Evolutionary conservation across 2,888 invertebrate genomes (phyloP).

Genomic region (Onchidella celtica): DNA sequence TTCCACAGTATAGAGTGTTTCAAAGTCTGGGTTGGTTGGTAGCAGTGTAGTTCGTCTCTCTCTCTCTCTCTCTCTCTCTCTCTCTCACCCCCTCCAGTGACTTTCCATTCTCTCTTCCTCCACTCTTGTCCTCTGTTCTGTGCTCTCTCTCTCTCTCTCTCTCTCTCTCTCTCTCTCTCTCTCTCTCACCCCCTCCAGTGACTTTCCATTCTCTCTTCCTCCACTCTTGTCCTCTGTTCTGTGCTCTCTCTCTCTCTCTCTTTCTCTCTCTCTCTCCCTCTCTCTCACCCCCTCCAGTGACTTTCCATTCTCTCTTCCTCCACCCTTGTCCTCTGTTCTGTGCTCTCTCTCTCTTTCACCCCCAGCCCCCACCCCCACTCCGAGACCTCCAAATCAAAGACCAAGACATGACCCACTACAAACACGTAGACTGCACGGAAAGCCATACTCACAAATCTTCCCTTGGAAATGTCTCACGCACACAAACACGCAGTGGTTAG

Average conservation of each 20-base stretch:
- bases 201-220: not conserved
- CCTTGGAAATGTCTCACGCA: too few relatives aligned
- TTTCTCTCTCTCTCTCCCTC: constrained; percentile 12
- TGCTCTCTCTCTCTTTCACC: constrained; percentile 24
- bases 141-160: constrained; percentile 16
- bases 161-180: constrained; percentile 23
- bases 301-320: not conserved
- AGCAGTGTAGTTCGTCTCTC: constrained; percentile 16
- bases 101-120: not conserved
- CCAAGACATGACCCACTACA: too few relatives aligned
- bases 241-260: constrained; percentile 10
- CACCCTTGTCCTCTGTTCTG: not conserved
- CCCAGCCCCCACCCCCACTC: constrained; percentile 1
- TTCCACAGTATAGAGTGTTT: too few relatives aligned
- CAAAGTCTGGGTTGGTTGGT: too few relatives aligned
- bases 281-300: too few relatives aligned
- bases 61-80: constrained; percentile 26
- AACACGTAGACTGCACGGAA: too few relatives aligned
- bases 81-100: not conserved
- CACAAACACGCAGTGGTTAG: too few relatives aligned
- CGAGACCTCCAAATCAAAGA: too few relatives aligned
- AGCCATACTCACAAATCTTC: too few relatives aligned
- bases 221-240: not conserved
- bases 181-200: constrained; percentile 18
- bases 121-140: constrained; percentile 17